phyloP scores from a whole-genome alignment of 2,113 vertebrate species.

The Loxodonta africana region DNA sequence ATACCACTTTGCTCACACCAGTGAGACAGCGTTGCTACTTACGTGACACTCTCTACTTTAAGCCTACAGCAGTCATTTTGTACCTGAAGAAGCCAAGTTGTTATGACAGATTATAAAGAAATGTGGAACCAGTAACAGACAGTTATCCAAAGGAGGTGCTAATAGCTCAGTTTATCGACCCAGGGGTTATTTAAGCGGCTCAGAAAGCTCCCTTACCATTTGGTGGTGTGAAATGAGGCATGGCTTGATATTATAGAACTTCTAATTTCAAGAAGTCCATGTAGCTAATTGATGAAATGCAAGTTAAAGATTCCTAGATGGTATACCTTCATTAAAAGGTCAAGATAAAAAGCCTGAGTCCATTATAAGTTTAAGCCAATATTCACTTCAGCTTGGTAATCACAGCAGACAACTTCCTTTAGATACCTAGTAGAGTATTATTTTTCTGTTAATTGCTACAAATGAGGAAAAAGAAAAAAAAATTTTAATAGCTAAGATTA shows the following conservation, averaged over 20 bases:
- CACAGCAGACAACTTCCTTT: neutral
- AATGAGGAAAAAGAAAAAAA: conserved; percentile 45
- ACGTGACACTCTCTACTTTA: neutral
- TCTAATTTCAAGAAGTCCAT: conserved; percentile 31
- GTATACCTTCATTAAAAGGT: neutral
- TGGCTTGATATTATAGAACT: neutral
- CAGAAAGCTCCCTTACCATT: conserved; percentile 37
- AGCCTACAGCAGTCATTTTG: conserved; percentile 54
- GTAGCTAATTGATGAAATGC: conserved; percentile 12
- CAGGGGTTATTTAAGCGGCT: conserved; percentile 61
- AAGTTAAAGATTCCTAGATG: conserved; percentile 46
- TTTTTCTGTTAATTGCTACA: conserved; percentile 41
- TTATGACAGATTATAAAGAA: conserved; percentile 77
- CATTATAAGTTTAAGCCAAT: neutral
- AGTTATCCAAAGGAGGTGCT: conserved; percentile 76
- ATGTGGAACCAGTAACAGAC: conserved; percentile 70
- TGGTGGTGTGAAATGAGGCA: conserved; percentile 44
- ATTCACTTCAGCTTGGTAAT: neutral
- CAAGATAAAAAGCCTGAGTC: neutral
- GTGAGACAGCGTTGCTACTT: conserved; percentile 48
- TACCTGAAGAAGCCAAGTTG: conserved; percentile 60
- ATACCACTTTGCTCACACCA: conserved; percentile 17
- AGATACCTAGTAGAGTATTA: neutral
- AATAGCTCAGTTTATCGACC: conserved; percentile 75
- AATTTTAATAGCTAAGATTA: neutral